These are phyloP conservation scores for Ophiodon elongatus DNA, from an alignment of 2,113 vertebrate genomes.

Conservation along the genomic window DNA sequence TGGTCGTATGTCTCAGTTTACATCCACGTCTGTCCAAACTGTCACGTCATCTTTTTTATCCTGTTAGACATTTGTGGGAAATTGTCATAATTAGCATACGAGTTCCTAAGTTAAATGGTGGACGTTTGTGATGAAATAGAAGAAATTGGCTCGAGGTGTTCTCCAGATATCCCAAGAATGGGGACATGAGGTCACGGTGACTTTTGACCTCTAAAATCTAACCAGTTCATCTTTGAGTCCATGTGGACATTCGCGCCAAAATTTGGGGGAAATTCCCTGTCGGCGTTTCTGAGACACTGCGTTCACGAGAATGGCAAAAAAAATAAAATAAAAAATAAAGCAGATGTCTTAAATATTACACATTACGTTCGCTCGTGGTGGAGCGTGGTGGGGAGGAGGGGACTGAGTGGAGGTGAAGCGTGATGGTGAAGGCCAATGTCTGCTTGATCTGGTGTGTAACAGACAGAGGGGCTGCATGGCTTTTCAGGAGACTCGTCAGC, in stretches of 20 bases:
- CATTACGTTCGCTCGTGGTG: background rate
- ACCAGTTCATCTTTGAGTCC: background rate
- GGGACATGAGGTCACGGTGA: background rate
- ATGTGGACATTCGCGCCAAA: no score
- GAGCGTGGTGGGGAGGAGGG: background rate
- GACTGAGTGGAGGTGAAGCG: slow-evolving; percentile 30
- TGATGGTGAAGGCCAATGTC: slow-evolving; percentile 17
- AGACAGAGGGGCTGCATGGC: slow-evolving; percentile 2
- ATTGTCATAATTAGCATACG: background rate
- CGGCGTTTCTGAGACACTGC: background rate
- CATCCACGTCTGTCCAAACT: no score
- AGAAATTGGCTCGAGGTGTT: no score
- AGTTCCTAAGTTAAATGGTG: background rate
- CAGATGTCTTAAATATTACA: background rate
- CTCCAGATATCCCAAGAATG: no score
- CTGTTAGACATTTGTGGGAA: background rate
- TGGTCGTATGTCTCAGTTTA: no score
- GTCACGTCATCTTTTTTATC: no score
- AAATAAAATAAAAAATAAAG: background rate
- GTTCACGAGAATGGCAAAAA: no score
- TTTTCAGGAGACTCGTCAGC: slow-evolving; percentile 3
- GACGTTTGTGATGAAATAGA: no score
- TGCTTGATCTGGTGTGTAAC: slow-evolving; percentile 29
- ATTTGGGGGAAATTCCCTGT: background rate
- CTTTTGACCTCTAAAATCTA: background rate